phyloP scores from a whole-genome alignment of 2,888 invertebrate genomes.

The Tribolium freemani region DNA sequence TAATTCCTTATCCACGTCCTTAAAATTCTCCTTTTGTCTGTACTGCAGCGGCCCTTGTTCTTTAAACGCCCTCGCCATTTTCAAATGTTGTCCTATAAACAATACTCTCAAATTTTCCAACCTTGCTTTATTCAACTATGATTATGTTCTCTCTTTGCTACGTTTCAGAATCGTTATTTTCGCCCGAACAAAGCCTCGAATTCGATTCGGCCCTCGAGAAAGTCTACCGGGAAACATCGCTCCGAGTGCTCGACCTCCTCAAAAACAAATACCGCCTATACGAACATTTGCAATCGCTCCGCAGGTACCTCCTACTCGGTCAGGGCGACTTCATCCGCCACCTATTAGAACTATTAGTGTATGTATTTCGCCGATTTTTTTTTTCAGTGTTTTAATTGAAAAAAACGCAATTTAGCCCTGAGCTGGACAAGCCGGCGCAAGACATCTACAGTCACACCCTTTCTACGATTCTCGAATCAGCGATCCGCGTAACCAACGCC shows the following conservation, averaged over 20 bases:
- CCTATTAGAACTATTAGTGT: conserved; percentile 93
- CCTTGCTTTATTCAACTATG: background rate
- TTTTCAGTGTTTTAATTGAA: background rate
- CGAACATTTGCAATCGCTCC: conserved; percentile 91
- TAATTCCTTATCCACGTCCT: no score
- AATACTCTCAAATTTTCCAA: background rate
- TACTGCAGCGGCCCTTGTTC: background rate
- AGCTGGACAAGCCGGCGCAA: conserved; percentile 88
- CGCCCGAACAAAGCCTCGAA: conserved; percentile 80
- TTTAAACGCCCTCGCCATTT: background rate
- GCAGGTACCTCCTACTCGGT: conserved; percentile 91
- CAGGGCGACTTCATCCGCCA: conserved; percentile 97
- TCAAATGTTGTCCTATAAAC: background rate
- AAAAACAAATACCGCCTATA: conserved; percentile 89
- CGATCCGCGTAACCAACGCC: conserved; percentile 92
- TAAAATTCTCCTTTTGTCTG: no score
- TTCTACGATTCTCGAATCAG: conserved; percentile 86
- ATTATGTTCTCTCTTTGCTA: background rate
- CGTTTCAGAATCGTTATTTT: conserved; percentile 75
- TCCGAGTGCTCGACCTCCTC: conserved; percentile 87
- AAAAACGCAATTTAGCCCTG: conserved; percentile 74
- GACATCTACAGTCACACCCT: conserved; percentile 91
- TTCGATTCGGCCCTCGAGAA: conserved; percentile 86
- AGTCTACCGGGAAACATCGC: conserved; percentile 89
- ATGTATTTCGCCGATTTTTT: conserved; percentile 62